Conservation (phyloP, 2,797 vertebrate species). For the Eospalax fontanierii region DNA sequence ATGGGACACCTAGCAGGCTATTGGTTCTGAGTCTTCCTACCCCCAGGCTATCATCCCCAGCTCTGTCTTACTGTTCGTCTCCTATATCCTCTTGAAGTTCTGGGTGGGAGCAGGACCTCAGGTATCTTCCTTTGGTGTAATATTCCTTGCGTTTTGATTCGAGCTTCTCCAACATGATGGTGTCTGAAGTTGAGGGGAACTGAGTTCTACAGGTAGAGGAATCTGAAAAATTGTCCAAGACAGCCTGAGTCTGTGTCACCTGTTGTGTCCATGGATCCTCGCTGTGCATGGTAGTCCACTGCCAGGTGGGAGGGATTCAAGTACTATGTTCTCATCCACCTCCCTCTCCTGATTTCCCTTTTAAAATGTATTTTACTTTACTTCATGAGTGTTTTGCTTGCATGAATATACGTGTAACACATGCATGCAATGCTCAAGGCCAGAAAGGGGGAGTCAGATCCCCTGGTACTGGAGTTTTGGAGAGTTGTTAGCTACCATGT, state of each 20-base stretch:
- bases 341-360: background rate
- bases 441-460: no score
- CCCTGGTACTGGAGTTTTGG: no score
- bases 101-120: conserved; percentile 62
- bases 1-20: background rate
- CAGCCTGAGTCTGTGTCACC: background rate
- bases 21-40: background rate
- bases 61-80: conserved; percentile 51
- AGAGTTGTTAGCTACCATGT: no score
- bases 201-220: conserved; percentile 15
- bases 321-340: background rate
- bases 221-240: conserved; percentile 62
- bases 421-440: no score
- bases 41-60: background rate
- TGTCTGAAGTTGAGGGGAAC: background rate
- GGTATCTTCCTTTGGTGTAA: conserved; percentile 72
- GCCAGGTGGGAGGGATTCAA: background rate
- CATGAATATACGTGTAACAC: no score
- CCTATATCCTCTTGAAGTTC: conserved; percentile 61
- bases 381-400: no score
- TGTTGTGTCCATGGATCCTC: background rate
- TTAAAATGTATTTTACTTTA: no score
- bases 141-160: conserved; percentile 62
- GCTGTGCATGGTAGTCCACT: background rate
- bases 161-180: background rate